These are phyloP conservation scores for Kuschelorhynchus macadamiae DNA, from an alignment of 2,888 invertebrate species.

Conservation along the genomic window DNA sequence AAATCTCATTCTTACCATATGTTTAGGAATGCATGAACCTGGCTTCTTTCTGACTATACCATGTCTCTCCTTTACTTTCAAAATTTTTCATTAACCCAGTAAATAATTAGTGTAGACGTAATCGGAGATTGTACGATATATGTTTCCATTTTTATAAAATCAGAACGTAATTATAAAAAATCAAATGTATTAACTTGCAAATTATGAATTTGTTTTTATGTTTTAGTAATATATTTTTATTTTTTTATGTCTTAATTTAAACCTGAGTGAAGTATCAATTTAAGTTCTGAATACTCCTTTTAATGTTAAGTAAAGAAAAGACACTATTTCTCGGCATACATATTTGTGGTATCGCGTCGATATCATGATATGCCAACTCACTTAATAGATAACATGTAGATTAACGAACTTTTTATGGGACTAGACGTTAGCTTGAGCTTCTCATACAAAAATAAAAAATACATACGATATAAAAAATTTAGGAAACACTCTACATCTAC, in stretches of 20 bases:
- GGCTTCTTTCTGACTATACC: constrained; percentile 32
- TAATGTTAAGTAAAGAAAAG: constrained; percentile 12
- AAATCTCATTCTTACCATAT: constrained; percentile 27
- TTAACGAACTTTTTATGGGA: constrained; percentile 62
- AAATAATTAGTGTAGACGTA: not conserved
- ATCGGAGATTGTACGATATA: not conserved
- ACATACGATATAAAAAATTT: constrained; percentile 68
- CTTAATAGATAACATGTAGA: constrained; percentile 59
- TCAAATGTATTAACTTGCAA: too few relatives aligned
- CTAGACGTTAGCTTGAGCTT: constrained; percentile 70
- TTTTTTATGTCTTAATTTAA: too few relatives aligned
- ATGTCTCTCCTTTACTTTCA: constrained; percentile 12
- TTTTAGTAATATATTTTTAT: too few relatives aligned
- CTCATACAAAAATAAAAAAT: constrained; percentile 70
- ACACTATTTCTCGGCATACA: constrained; percentile 19
- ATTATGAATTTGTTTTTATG: too few relatives aligned
- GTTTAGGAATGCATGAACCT: constrained; percentile 39
- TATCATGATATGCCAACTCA: constrained; percentile 66
- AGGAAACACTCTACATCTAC: constrained; percentile 67
- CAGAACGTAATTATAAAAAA: too few relatives aligned
- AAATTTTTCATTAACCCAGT: too few relatives aligned
- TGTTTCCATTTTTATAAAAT: too few relatives aligned
- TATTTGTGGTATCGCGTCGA: constrained; percentile 26
- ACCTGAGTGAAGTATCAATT: too few relatives aligned
- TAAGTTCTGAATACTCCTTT: too few relatives aligned